A percentile compares a stretch with the other conserved stretches of the same genome.
These are phyloP conservation scores for Brachypalpus laphriformis DNA, from an alignment of 2,888 invertebrate genomes.

Conservation along the genomic window DNA sequence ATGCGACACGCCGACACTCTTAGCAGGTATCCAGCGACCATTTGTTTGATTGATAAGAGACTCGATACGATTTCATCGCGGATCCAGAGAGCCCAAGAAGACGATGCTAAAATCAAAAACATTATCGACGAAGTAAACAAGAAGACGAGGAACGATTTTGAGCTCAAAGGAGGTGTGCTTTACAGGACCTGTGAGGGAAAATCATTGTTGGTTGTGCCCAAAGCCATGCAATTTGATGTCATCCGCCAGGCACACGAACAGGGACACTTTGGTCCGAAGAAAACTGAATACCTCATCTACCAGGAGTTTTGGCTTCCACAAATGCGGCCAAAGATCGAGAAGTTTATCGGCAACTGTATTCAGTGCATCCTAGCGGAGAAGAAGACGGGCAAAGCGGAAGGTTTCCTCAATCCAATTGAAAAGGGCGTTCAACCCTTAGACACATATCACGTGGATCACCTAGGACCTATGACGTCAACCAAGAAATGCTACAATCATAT, in stretches of 20 bases:
- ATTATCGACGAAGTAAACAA: slow-evolving; percentile 3
- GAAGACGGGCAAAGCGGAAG: slow-evolving; percentile 78
- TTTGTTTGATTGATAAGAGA: background rate
- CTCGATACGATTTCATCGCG: background rate
- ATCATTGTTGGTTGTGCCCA: slow-evolving; percentile 77
- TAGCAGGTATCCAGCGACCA: background rate
- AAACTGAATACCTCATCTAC: slow-evolving; percentile 69
- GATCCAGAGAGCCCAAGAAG: slow-evolving; percentile 12
- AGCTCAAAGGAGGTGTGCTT: slow-evolving; percentile 10
- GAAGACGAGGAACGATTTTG: too few species aligned
- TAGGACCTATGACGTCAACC: slow-evolving; percentile 77
- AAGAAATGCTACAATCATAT: slow-evolving; percentile 78
- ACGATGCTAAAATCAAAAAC: background rate
- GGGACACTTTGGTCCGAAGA: too few species aligned
- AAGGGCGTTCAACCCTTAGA: slow-evolving; percentile 77
- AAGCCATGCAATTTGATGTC: background rate
- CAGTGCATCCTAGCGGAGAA: slow-evolving; percentile 48
- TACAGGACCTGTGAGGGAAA: slow-evolving; percentile 17
- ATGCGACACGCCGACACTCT: slow-evolving; percentile 2
- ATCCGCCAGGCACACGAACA: too few species aligned
- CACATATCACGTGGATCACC: slow-evolving; percentile 78
- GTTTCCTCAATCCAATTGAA: slow-evolving; percentile 76
- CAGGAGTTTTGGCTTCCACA: slow-evolving; percentile 76
- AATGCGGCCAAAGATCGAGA: slow-evolving; percentile 12
- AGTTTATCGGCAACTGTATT: background rate